Conservation (phyloP, 2,113 vertebrate genomes). For the Melanotaenia duboulayi region DNA sequence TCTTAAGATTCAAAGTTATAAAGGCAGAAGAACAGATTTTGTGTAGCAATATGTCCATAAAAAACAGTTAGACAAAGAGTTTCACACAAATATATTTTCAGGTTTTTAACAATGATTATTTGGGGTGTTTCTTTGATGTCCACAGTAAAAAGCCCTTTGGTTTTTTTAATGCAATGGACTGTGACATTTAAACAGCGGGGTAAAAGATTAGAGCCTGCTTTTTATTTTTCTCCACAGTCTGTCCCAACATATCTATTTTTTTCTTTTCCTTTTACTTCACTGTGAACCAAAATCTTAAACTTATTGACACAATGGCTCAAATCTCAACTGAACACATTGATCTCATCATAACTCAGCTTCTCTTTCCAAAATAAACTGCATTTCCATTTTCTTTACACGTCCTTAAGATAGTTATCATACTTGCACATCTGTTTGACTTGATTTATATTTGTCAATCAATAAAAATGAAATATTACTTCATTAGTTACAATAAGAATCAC, state of each 20-base stretch:
- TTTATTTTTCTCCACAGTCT: slow-evolving; percentile 13
- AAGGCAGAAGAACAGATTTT: not conserved
- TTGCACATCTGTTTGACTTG: too few relatives aligned
- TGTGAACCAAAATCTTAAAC: not conserved
- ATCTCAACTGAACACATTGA: slow-evolving; percentile 10
- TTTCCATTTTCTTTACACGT: not conserved
- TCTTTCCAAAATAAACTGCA: slow-evolving; percentile 14
- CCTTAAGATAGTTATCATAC: not conserved
- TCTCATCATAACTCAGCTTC: not conserved
- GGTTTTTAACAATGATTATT: slow-evolving; percentile 24
- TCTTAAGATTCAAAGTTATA: not conserved
- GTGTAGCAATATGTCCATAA: slow-evolving; percentile 29
- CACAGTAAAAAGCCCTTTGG: slow-evolving; percentile 8
- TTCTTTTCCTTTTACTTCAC: not conserved
- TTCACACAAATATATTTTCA: not conserved
- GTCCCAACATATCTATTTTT: slow-evolving; percentile 23
- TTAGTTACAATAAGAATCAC: slow-evolving; percentile 3
- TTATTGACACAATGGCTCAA: slow-evolving; percentile 26
- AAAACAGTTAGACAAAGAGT: slow-evolving; percentile 11
- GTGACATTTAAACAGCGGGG: slow-evolving; percentile 40
- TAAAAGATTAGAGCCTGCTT: slow-evolving; percentile 26
- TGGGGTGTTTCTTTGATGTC: slow-evolving; percentile 29
- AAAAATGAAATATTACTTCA: not conserved
- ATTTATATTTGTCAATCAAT: too few relatives aligned
- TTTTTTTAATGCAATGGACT: slow-evolving; percentile 18